A percentile compares a stretch with the other conserved stretches of the same genome.
Conservation (phyloP, 2,888 invertebrate genomes). For the Arctia plantaginis region DNA sequence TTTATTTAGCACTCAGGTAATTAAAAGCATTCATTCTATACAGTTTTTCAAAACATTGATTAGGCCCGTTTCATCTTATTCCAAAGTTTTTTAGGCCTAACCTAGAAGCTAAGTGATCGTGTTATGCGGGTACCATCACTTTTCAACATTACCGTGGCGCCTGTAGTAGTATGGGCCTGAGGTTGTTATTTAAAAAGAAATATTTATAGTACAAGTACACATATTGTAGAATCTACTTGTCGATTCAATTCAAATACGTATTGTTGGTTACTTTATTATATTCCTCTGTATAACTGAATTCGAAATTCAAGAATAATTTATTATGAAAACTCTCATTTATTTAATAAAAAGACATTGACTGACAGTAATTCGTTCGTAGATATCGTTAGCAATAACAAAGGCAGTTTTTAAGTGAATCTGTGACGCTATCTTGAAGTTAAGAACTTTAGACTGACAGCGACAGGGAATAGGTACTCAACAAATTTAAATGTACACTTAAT, state of each 20-base stretch:
- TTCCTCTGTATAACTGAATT: not conserved
- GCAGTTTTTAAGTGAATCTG: constrained; percentile 1
- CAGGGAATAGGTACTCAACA: not conserved
- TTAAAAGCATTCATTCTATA: not conserved
- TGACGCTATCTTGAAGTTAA: not conserved
- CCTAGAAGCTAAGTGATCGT: too few species aligned
- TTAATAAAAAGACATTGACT: not conserved
- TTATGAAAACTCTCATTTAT: not conserved
- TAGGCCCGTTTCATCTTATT: too few species aligned
- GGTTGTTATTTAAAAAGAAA: too few species aligned
- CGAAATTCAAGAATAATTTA: not conserved
- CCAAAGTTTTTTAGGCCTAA: too few species aligned
- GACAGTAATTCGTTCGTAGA: not conserved
- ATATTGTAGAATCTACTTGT: not conserved
- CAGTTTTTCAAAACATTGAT: not conserved
- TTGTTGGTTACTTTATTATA: not conserved
- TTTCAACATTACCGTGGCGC: too few species aligned
- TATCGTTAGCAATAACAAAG: not conserved
- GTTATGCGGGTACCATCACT: too few species aligned
- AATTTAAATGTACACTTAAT: not conserved
- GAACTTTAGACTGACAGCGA: not conserved
- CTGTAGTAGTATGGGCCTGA: too few species aligned
- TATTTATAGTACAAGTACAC: too few species aligned
- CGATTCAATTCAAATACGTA: not conserved
- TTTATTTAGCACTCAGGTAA: not conserved